phyloP scores from a whole-genome alignment of 2,797 vertebrate genomes.

The Nannoperca australis region DNA sequence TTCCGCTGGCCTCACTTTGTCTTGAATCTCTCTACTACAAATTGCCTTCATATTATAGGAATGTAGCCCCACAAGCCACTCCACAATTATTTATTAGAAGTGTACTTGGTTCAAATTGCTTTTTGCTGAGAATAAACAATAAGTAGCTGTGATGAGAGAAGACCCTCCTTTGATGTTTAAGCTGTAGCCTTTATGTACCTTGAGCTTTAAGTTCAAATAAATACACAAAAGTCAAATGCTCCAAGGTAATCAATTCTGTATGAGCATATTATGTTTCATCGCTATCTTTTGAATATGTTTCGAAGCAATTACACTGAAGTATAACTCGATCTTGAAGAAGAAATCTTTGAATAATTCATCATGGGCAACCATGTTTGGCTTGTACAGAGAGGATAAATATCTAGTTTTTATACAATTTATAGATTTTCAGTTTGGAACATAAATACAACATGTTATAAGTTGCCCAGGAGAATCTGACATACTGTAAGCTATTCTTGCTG shows the following conservation, averaged over 20 bases:
- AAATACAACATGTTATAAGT: conserved; percentile 14
- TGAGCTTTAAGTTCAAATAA: conserved; percentile 32
- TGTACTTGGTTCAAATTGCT: conserved; percentile 63
- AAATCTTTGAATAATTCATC: conserved; percentile 61
- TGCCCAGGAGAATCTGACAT: conserved; percentile 2
- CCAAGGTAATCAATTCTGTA: not conserved
- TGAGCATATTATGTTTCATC: not conserved
- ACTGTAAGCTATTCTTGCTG: not conserved
- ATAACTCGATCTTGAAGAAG: conserved; percentile 50
- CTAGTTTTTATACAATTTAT: conserved; percentile 3
- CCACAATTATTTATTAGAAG: conserved; percentile 69
- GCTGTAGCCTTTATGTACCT: conserved; percentile 29
- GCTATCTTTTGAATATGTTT: conserved; percentile 17
- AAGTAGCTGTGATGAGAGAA: conserved; percentile 45
- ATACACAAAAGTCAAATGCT: conserved; percentile 24
- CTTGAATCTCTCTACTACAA: conserved; percentile 66
- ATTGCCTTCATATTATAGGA: conserved; percentile 73
- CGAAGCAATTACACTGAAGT: conserved; percentile 55
- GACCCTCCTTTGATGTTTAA: conserved; percentile 47
- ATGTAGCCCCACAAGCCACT: conserved; percentile 51
- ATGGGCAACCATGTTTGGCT: conserved; percentile 13
- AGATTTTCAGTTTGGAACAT: conserved; percentile 21
- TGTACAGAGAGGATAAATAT: conserved; percentile 28
- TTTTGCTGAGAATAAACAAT: conserved; percentile 68
- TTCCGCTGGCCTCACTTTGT: conserved; percentile 66